Evolutionary conservation across 2,888 invertebrate genomes (phyloP).

Genomic region (Schizaphis graminum): DNA sequence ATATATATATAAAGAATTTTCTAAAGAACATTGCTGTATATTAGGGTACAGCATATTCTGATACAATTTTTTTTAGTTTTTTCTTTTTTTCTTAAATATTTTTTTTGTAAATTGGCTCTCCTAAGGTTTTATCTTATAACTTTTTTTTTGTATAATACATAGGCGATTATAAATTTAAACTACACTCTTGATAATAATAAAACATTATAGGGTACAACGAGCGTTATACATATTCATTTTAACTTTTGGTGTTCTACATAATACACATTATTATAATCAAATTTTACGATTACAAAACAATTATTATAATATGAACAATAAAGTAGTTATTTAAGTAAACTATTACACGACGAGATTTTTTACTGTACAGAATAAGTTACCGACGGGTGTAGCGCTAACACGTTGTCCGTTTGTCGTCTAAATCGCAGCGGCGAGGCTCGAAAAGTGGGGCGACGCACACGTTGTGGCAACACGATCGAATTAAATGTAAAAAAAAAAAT

Average conservation of each 20-base stretch:
- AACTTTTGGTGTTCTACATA: conserved; percentile 51
- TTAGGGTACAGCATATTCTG: conserved; percentile 3
- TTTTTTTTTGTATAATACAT: conserved; percentile 33
- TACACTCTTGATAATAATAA: conserved; percentile 43
- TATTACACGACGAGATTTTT: conserved; percentile 37
- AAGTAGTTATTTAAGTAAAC: conserved; percentile 19
- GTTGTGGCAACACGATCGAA: not conserved
- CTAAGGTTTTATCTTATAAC: conserved; percentile 17
- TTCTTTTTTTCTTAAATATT: conserved; percentile 1
- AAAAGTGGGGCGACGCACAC: not conserved
- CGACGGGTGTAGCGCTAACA: conserved; percentile 57
- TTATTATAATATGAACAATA: conserved; percentile 25
- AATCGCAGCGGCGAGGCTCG: conserved; percentile 47
- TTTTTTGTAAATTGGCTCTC: conserved; percentile 35
- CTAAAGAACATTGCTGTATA: conserved; percentile 39
- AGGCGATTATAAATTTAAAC: conserved; percentile 46
- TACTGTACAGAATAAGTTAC: conserved; percentile 48
- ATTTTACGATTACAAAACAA: conserved; percentile 41
- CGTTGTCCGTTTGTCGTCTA: conserved; percentile 53
- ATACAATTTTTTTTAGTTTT: conserved; percentile 36
- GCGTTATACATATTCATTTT: conserved; percentile 23
- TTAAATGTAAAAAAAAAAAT: not conserved
- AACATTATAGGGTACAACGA: conserved; percentile 41
- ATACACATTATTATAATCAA: not conserved
- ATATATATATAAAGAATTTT: conserved; percentile 34